These are phyloP conservation scores for Acrocephalus kingi DNA, from an alignment of 2,113 vertebrate species.

Conservation along the genomic window DNA sequence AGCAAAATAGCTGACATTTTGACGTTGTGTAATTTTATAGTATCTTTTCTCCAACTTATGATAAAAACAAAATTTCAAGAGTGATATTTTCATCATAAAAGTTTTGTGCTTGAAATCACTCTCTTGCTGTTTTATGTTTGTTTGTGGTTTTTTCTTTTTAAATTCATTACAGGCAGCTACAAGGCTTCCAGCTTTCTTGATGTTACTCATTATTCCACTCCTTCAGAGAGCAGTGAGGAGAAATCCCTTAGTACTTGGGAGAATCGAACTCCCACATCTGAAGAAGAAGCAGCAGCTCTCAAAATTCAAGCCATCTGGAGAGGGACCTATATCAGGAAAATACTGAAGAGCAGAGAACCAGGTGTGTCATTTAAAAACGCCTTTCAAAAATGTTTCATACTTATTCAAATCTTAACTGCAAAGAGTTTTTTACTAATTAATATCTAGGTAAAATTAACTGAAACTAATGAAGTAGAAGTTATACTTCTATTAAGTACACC, in stretches of 20 bases:
- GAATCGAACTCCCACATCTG: constrained; percentile 58
- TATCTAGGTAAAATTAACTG: neutral
- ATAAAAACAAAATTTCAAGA: neutral
- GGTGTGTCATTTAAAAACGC: constrained; percentile 59
- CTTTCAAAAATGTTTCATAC: neutral
- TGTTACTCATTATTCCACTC: neutral
- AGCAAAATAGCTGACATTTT: neutral
- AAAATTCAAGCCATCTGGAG: constrained; percentile 75
- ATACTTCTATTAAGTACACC: neutral
- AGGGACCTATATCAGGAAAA: constrained; percentile 57
- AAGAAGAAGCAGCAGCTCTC: constrained; percentile 70
- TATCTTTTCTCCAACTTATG: neutral
- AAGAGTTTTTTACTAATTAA: neutral
- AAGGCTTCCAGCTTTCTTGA: neutral
- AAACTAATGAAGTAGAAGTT: neutral
- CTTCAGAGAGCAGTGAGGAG: constrained; percentile 20
- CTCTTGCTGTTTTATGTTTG: neutral
- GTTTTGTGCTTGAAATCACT: neutral
- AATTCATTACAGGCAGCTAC: neutral
- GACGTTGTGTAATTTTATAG: neutral
- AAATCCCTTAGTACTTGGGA: constrained; percentile 57
- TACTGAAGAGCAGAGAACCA: constrained; percentile 69
- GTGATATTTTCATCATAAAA: neutral
- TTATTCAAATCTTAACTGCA: neutral
- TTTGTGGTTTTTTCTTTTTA: neutral